A percentile compares a stretch with the other conserved stretches of the same genome.
Evolutionary conservation across 1,140 invertebrate species (phyloP).

Genomic region (Drosophila ironensis): DNA sequence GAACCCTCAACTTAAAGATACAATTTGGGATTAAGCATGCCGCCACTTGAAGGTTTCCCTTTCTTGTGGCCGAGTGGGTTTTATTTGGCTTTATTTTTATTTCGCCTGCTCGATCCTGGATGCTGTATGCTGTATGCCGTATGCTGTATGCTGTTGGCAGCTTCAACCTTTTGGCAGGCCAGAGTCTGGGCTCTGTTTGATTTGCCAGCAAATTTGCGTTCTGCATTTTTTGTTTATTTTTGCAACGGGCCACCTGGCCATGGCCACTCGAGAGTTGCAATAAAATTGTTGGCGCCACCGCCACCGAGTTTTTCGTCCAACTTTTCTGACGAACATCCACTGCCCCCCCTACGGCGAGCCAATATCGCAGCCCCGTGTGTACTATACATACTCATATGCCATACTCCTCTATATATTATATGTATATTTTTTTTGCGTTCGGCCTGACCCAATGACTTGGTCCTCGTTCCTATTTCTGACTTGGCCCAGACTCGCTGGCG

Average conservation of each 20-base stretch:
- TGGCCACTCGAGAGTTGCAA: constrained; percentile 27
- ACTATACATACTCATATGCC: too few species aligned
- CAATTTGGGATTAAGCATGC: constrained; percentile 49
- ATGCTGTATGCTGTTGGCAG: background rate
- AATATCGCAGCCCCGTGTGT: too few species aligned
- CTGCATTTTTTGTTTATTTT: constrained; percentile 52
- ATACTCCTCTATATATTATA: background rate
- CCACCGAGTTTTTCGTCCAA: constrained; percentile 11
- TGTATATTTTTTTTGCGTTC: background rate
- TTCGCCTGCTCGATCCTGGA: background rate
- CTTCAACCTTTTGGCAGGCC: constrained; percentile 10
- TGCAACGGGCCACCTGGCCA: background rate
- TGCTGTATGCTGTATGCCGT: too few species aligned
- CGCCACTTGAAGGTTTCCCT: constrained; percentile 37
- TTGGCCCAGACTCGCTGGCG: constrained; percentile 53
- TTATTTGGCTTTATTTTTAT: background rate
- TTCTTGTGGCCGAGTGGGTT: background rate
- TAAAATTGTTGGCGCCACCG: constrained; percentile 34
- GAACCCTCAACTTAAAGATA: constrained; percentile 40
- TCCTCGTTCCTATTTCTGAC: constrained; percentile 35
- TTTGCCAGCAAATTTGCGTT: constrained; percentile 29
- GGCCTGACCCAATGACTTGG: constrained; percentile 54
- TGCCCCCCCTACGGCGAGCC: background rate
- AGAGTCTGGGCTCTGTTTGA: constrained; percentile 10
- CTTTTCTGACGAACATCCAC: background rate